Evolutionary conservation across 2,113 vertebrate species (phyloP), one percentile per base, ranked within the genome.

Genomic region (Hippotragus niger): DNA sequence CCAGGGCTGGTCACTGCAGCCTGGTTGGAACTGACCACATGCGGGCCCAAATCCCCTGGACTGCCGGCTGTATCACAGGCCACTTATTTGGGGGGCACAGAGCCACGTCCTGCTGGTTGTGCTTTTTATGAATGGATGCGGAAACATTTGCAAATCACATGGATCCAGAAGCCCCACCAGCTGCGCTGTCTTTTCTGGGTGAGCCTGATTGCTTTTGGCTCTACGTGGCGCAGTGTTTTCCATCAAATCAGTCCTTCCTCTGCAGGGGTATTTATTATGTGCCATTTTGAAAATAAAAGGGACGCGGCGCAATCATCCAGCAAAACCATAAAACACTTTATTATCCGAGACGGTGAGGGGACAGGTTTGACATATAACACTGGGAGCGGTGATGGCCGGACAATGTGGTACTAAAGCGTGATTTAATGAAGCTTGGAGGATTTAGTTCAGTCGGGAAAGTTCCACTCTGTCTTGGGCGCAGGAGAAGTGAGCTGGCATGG

Each of bases 391-490:
- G 55, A 96, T 97, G 98, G 96, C 96, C 95, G 91, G 95, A 98
- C 97, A 98, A 95, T 97, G 98, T 97, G 97, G 95, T 92, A 94
- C 90, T 98, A 97, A 98, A 98, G 93, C 0, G 87, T 98, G 98
- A 98, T 98, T 98, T 98, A 98, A 98, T 98, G 98, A 98, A 91
- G 97, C 98, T 95, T 98, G 94, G 96, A 98, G 97, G 98, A 97
- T 97, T 98, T 96, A 97, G 98, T 97, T 97, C 74, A 64, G 84
- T 94, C 89, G 91, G 97, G 62, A 96, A 98, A 95, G 97, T 98
- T 97, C 96, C 87, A 74, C 89, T 94, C 43, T 86, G 62, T 95
- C 97, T 98, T 94, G 87, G 95, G 90, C 43, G 11, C 3, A 82
- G 94, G 85, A 52, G 64, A 76, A 90, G 95, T 36, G 83, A 95